Evolutionary conservation across 1,140 invertebrate species (phyloP).

Genomic region (Bradysia coprophila): DNA sequence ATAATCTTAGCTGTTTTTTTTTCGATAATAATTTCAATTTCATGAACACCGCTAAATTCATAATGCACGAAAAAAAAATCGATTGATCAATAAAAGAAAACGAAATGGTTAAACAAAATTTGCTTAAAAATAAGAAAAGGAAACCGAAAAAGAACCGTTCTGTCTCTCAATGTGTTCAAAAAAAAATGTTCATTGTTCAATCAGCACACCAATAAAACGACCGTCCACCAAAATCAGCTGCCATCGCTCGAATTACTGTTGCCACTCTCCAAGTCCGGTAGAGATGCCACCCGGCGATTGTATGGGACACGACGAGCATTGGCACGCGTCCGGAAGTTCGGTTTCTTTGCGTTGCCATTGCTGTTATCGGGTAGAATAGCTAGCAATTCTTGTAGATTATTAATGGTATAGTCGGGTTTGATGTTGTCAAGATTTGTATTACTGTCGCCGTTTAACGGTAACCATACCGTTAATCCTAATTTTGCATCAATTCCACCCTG

Average conservation of each 20-base stretch:
- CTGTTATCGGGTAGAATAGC: neutral
- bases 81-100: no score
- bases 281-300: neutral
- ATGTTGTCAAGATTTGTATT: neutral
- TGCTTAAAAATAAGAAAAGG: no score
- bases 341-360: neutral
- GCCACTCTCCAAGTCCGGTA: neutral
- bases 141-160: no score
- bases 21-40: no score
- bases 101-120: no score
- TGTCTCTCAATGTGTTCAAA: no score
- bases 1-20: no score
- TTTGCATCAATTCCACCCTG: conserved; percentile 55
- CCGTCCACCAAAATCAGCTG: neutral
- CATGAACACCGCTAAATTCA: no score
- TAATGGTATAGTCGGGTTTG: neutral
- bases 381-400: neutral
- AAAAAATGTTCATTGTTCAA: no score
- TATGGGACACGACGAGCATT: neutral
- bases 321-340: neutral
- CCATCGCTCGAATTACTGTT: conserved; percentile 1
- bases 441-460: conserved; percentile 28
- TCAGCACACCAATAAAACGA: no score
- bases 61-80: no score
- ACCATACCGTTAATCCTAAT: conserved; percentile 58